A percentile compares a stretch with the other conserved stretches of the same genome.
phyloP scores from a whole-genome alignment of 2,888 invertebrate genomes.

The Exocentrus adspersus region DNA sequence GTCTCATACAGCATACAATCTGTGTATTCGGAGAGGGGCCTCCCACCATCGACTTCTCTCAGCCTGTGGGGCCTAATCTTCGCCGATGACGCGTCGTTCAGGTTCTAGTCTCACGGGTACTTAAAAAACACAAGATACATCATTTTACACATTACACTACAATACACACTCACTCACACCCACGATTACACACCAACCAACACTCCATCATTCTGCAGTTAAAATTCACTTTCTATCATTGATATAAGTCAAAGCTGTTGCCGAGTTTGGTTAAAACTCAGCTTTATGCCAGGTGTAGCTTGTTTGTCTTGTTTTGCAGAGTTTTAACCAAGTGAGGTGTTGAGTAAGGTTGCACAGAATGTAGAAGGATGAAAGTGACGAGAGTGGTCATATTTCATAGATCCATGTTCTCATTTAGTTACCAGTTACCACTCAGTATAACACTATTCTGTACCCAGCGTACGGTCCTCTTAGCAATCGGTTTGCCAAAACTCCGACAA shows the following conservation, averaged over 20 bases:
- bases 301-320: conserved; percentile 9
- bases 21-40: conserved; percentile 66
- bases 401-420: not conserved
- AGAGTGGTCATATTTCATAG: not conserved
- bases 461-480: not conserved
- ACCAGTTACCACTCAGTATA: not conserved
- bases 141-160: conserved; percentile 49
- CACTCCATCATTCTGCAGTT: conserved; percentile 11
- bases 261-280: conserved; percentile 8
- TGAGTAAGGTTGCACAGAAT: not conserved
- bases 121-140: conserved; percentile 60
- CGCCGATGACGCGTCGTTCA: conserved; percentile 63
- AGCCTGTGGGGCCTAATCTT: conserved; percentile 67
- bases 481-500: too few relatives aligned
- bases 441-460: not conserved
- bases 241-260: conserved; percentile 6
- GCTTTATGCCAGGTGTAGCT: conserved; percentile 2
- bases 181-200: conserved; percentile 34
- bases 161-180: conserved; percentile 40
- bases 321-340: conserved; percentile 9
- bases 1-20: conserved; percentile 66
- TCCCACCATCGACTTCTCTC: conserved; percentile 64
- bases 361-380: not conserved
- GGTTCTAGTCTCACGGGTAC: conserved; percentile 65
- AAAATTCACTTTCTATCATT: conserved; percentile 30